Evolutionary conservation across 2,797 vertebrate species (phyloP), one percentile per base, ranked within the genome.

Genomic region (Sebastes vulpes): DNA sequence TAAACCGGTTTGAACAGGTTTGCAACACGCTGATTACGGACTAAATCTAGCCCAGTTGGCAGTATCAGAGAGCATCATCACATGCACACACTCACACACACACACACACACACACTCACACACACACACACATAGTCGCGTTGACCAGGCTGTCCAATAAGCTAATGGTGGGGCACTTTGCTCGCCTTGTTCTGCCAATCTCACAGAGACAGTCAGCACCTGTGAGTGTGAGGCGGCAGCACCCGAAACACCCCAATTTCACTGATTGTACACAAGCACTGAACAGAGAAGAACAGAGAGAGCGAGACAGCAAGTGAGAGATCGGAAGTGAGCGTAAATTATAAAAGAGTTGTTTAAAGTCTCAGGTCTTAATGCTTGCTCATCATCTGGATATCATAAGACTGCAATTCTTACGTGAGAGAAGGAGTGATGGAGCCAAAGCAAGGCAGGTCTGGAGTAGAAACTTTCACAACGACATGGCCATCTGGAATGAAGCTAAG

Each of bases 161-260:
- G 75, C 77, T 86, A 89, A 87, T 87, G 76, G 72, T 4, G 6
- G 48, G 58, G 80, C 83, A 82, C 75, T 84, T 73, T 87, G 48
- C 72, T 82, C 63, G 26, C 64, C 73, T 38, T 38, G 42, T 75
- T 79, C 79, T 77, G 81, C 64, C 83, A 88, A 83, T 85, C 82
- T 85, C 65, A 73, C 69, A 71, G 77, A 81, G 59, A 83, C 77
- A 81, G 70, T 81, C 73, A 35, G 74, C 69, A 80, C 75, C 84
- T 78, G 81, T 16, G 72, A 69, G 81, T 58, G 26, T 75, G 60
- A 75, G 72, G 53, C 74, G 35, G 66, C 54, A 0, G 61, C 75
- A 68, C 80, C 69, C 59, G 74, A 72, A 84, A 75, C 69, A 71
- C 38, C 42, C 61, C 82, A 52, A 65, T 81, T 65, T 72, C 38